These are phyloP conservation scores for Loripinus fragilis DNA, from an alignment of 2,888 invertebrate genomes.

Conservation along the genomic window DNA sequence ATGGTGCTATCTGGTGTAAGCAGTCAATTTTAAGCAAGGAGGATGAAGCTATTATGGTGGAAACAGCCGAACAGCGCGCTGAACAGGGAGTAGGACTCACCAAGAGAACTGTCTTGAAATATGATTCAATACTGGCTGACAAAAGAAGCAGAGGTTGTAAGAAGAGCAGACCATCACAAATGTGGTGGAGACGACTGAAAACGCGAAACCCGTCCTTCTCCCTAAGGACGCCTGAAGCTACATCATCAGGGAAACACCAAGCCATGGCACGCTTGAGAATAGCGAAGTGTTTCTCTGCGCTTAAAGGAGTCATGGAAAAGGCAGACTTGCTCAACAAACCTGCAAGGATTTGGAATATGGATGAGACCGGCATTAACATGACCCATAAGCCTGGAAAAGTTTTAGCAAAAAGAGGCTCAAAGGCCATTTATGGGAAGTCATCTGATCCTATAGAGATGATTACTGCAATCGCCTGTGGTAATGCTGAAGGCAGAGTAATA, in stretches of 20 bases:
- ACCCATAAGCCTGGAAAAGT: background rate
- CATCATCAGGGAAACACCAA: constrained; percentile 22
- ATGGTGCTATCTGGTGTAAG: background rate
- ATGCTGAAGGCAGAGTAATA: constrained; percentile 31
- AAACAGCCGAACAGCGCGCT: background rate
- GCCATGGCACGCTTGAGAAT: constrained; percentile 29
- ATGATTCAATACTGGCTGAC: background rate
- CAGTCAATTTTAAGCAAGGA: background rate
- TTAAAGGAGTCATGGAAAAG: constrained; percentile 19
- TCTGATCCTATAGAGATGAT: constrained; percentile 22
- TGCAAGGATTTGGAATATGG: constrained; percentile 29
- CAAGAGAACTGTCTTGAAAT: background rate
- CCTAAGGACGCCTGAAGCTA: constrained; percentile 26
- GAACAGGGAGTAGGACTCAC: background rate
- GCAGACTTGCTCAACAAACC: background rate
- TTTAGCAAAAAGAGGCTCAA: constrained; percentile 19
- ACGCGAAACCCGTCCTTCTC: constrained; percentile 13
- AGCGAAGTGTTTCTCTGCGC: background rate
- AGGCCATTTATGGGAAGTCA: constrained; percentile 19
- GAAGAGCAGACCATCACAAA: constrained; percentile 24
- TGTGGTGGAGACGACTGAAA: constrained; percentile 36
- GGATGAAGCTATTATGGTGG: background rate
- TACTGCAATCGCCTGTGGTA: constrained; percentile 44
- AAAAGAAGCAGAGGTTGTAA: background rate
- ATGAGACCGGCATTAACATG: constrained; percentile 32